Evolutionary conservation across 2,113 vertebrate genomes (phyloP), one percentile per base, ranked within the genome.

Genomic region (Cryptotis parvus): DNA sequence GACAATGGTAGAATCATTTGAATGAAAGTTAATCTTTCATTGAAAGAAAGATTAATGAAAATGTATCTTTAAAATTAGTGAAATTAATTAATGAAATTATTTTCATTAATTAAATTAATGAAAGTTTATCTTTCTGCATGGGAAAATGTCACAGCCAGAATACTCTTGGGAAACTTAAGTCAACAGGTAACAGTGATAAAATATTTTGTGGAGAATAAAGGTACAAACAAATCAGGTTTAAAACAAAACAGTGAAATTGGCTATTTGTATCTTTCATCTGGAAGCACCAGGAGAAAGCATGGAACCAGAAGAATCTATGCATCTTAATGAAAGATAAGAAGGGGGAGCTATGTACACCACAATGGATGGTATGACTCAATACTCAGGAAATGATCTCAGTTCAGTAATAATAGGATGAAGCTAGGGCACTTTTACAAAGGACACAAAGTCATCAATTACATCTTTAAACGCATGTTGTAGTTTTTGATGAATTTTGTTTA

Each of bases 1-100:
- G 11, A 88, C 3, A 73, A 73, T 6, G 79, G 55, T 65, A 61
- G 41, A 86, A 83, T 76, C 24, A 63, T 41, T 89, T 83, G 86
- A 9, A 27, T 81, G 31, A 78, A 74, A 70, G 45, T 10, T 58
- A 58, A 58, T 58, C 18, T 49, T n/a, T n/a, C n/a, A n/a, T n/a
- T n/a, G n/a, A n/a, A n/a, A n/a, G n/a, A n/a, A n/a, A n/a, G n/a
- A n/a, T n/a, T n/a, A n/a, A n/a, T n/a, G n/a, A n/a, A n/a, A n/a
- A n/a, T n/a, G n/a, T n/a, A n/a, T n/a, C n/a, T n/a, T n/a, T n/a
- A n/a, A n/a, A n/a, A n/a, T n/a, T n/a, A n/a, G n/a, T n/a, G n/a
- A n/a, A n/a, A n/a, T n/a, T n/a, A n/a, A n/a, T n/a, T n/a, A n/a
- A n/a, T n/a, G n/a, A n/a, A n/a, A n/a, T n/a, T n/a, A n/a, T n/a